These are phyloP conservation scores for Galeopterus variegatus DNA, from an alignment of 2,113 vertebrate genomes.

Conservation along the genomic window DNA sequence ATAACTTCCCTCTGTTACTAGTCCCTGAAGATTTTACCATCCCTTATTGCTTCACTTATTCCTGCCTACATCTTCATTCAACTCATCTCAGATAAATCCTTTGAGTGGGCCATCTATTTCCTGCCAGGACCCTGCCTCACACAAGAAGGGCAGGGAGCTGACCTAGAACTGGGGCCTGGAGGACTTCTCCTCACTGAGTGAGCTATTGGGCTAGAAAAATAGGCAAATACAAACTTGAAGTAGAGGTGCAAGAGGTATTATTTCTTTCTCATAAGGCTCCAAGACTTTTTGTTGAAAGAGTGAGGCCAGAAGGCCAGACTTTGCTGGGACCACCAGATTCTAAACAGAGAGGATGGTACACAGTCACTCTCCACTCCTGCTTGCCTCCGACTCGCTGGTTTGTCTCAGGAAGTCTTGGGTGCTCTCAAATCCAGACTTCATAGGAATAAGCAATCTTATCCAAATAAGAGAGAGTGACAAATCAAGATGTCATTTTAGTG, in stretches of 20 bases:
- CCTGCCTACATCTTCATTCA: not conserved
- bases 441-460: conserved; percentile 3
- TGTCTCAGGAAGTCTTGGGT: not conserved
- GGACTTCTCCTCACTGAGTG: not conserved
- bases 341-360: conserved; percentile 8
- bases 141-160: not conserved
- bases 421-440: not conserved
- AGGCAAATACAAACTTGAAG: not conserved
- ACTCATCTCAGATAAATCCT: not conserved
- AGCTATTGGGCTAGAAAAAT: not conserved
- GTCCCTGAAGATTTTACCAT: not conserved
- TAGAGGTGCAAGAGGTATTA: not conserved
- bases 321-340: not conserved
- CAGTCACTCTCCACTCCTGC: not conserved
- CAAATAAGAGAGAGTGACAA: conserved; percentile 28
- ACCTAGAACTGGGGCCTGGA: not conserved
- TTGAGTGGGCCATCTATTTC: not conserved
- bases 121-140: not conserved
- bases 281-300: conserved; percentile 16
- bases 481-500: conserved; percentile 31
- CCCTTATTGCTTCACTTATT: not conserved
- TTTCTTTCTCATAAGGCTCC: not conserved
- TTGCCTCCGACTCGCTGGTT: not conserved
- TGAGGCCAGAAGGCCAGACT: not conserved
- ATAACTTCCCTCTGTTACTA: not conserved